Evolutionary conservation across 2,797 vertebrate genomes (phyloP).

Genomic region (Sebastes oblongus): DNA sequence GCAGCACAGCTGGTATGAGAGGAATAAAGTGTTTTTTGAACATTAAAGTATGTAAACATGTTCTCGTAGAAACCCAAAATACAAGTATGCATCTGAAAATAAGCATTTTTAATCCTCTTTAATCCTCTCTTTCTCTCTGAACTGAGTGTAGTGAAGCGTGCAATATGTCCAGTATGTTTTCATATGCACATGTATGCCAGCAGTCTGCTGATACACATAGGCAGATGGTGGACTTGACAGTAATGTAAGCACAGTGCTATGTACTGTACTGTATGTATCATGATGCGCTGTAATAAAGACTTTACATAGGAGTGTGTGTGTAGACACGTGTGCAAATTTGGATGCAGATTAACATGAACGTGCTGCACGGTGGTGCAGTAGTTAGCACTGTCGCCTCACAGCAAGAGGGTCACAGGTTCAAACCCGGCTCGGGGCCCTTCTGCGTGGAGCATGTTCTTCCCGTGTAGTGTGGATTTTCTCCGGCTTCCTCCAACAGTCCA

Average conservation of each 20-base stretch:
- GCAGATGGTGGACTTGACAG: slow-evolving; percentile 1
- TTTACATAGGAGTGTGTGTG: neutral
- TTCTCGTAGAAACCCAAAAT: no score
- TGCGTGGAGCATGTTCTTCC: no score
- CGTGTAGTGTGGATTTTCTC: no score
- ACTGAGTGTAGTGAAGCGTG: neutral
- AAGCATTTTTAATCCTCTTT: no score
- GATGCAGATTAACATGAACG: neutral
- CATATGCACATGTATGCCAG: slow-evolving; percentile 21
- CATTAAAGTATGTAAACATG: no score
- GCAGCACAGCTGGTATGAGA: no score
- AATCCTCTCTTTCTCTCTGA: neutral
- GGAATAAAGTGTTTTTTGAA: no score
- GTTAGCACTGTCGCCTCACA: no score
- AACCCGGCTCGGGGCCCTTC: no score
- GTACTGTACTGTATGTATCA: neutral
- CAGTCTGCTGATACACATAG: slow-evolving; percentile 33
- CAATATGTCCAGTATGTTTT: neutral
- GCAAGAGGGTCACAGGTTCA: no score
- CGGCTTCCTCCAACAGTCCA: no score
- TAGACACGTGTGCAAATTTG: neutral
- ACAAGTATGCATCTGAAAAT: no score
- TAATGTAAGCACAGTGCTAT: neutral
- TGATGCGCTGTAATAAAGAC: neutral
- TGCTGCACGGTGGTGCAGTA: neutral